Base-by-base conservation (phyloP, 2,113 vertebrate genomes). In the Brachyhypopomus occidentalis region DNA sequence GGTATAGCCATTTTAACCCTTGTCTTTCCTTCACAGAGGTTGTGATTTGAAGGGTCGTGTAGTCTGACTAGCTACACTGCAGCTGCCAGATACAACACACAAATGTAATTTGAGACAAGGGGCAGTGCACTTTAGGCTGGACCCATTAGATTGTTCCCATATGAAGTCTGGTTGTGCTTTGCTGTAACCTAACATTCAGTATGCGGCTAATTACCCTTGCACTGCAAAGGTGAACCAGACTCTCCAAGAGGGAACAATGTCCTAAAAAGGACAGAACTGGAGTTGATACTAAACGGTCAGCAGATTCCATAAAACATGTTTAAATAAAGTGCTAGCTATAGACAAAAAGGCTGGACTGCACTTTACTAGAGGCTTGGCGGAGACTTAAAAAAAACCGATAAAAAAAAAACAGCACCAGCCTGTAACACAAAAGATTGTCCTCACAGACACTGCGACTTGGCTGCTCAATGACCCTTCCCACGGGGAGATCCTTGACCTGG, bases 61-160 rank as follows among this genome's bases (percentile, higher is more conserved):
- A 62, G 30, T 66, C 71, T 38, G 14, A 74, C 36, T 16, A 22
- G 5, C 60, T 23, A 82, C 55, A 75, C 23, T 74, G 41, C 9
- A 76, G 41, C 0, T 16, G 80, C 74, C 82, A 70, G 71, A 79
- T 78, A 69, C 64, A 79, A 66, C 72, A 74, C 34, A 75, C 30
- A 48, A 27, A 38, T 12, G 66, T 70, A 77, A 74, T 67, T 4
- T n/a, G 63, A 75, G 25, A 69, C 56, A 27, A 58, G 1, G 23
- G 38, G 36, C 56, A 30, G 67, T 76, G 63, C 45, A 78, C 60
- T 34, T 55, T 67, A 30, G 52, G 36, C 69, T 52, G 41, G 7
- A 66, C 71, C 34, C 7, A 59, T 38, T 62, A 60, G 78, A 84
- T 71, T 85, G 72, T 62, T 83, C 63, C 78, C 81, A 85, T 71